phyloP scores from a whole-genome alignment of 2,888 invertebrate species.

The Physocephala rufipes region DNA sequence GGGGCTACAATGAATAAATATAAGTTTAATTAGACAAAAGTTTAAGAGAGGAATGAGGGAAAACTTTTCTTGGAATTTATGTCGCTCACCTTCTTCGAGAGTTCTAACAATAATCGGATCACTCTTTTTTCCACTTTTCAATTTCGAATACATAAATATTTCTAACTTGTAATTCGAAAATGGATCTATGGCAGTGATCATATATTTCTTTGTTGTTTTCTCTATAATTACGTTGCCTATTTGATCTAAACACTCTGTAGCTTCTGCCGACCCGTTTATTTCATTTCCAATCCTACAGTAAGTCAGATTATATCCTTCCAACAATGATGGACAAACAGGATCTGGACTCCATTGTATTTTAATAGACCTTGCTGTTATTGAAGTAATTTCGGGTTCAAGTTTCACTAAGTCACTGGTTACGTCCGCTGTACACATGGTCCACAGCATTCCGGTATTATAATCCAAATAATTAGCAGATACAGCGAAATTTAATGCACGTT shows the following conservation, averaged over 20 bases:
- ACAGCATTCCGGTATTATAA: constrained; percentile 82
- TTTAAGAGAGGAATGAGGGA: neutral
- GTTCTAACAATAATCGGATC: constrained; percentile 71
- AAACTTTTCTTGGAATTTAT: neutral
- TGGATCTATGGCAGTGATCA: constrained; percentile 73
- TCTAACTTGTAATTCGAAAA: constrained; percentile 77
- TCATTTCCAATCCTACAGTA: constrained; percentile 75
- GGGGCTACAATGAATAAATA: constrained; percentile 63
- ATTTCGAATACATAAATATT: constrained; percentile 71
- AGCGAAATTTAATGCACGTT: constrained; percentile 75
- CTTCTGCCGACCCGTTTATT: constrained; percentile 38
- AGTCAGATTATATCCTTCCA: constrained; percentile 76
- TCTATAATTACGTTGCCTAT: constrained; percentile 48
- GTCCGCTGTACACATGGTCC: constrained; percentile 74
- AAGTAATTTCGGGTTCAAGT: constrained; percentile 48
- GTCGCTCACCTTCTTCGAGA: constrained; percentile 70
- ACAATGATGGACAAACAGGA: constrained; percentile 76
- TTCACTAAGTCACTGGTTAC: constrained; percentile 47
- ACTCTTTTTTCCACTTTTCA: constrained; percentile 69
- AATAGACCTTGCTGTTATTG: constrained; percentile 60
- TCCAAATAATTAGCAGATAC: constrained; percentile 77
- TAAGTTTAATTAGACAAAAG: too few relatives aligned
- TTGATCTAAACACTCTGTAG: neutral
- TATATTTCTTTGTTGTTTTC: constrained; percentile 61
- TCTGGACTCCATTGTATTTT: constrained; percentile 78